A percentile compares a stretch with the other conserved stretches of the same genome.
phyloP scores from a whole-genome alignment of 2,113 vertebrate species.

The Trematocara marginatum region DNA sequence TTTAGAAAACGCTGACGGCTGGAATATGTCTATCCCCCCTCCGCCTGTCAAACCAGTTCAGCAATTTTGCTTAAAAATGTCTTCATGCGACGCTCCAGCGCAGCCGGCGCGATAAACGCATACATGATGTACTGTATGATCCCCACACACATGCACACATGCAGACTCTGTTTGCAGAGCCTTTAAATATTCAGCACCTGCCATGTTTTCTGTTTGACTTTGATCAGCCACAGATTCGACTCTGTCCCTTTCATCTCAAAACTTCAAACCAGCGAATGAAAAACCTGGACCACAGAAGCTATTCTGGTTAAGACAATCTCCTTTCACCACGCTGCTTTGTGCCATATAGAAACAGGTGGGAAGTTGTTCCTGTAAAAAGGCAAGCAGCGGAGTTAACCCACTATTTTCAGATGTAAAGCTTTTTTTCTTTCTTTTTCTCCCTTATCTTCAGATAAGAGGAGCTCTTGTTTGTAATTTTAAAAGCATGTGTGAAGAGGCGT shows the following conservation, averaged over 20 bases:
- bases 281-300: slow-evolving; percentile 44
- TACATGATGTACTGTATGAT: background rate
- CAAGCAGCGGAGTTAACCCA: background rate
- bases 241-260: slow-evolving; percentile 66
- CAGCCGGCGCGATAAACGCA: background rate
- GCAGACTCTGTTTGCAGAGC: slow-evolving; percentile 28
- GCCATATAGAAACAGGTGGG: background rate
- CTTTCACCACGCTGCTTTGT: background rate
- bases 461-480: slow-evolving; percentile 6
- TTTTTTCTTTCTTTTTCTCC: background rate
- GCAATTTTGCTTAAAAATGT: background rate
- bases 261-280: slow-evolving; percentile 58
- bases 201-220: slow-evolving; percentile 61
- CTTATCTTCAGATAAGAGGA: background rate
- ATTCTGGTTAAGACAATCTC: slow-evolving; percentile 14
- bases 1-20: slow-evolving; percentile 5
- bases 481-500: background rate
- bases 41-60: slow-evolving; percentile 29
- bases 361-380: background rate
- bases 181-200: slow-evolving; percentile 69
- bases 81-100: background rate
- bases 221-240: slow-evolving; percentile 66
- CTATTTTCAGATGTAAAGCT: background rate
- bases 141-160: background rate
- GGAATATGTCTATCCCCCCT: slow-evolving; percentile 12